phyloP scores from a whole-genome alignment of 2,113 vertebrate species.

The Chaenogobius annularis region DNA sequence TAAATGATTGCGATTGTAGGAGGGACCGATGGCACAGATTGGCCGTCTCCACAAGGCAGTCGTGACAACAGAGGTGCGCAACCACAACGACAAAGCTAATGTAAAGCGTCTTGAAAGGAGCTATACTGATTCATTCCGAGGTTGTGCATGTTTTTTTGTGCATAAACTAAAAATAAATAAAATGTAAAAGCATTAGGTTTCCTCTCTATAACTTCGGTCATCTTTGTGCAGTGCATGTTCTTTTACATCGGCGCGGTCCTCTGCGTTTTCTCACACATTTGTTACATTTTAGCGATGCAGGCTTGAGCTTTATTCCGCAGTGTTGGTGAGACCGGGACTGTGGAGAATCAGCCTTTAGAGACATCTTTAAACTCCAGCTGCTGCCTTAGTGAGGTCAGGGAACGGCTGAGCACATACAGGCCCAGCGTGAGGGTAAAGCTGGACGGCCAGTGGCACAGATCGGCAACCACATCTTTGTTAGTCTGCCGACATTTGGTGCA shows the following conservation, averaged over 20 bases:
- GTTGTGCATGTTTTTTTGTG: too few species aligned
- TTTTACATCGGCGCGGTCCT: conserved; percentile 20
- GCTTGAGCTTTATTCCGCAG: conserved; percentile 59
- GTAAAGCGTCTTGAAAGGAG: too few species aligned
- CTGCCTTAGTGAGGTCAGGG: too few species aligned
- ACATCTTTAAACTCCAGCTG: neutral
- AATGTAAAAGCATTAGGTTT: conserved; percentile 19
- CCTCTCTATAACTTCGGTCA: conserved; percentile 15
- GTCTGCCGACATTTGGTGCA: too few species aligned
- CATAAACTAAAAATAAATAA: too few species aligned
- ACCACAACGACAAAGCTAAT: too few species aligned
- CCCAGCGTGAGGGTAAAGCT: conserved; percentile 28
- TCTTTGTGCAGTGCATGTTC: conserved; percentile 8
- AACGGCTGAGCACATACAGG: neutral
- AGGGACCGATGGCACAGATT: too few species aligned
- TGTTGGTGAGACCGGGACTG: conserved; percentile 61
- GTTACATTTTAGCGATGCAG: conserved; percentile 43
- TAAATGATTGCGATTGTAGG: too few species aligned
- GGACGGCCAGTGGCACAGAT: neutral
- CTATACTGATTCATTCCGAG: too few species aligned
- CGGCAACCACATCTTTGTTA: neutral
- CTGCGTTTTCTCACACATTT: conserved; percentile 61
- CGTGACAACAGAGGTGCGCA: too few species aligned
- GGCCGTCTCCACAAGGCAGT: too few species aligned
- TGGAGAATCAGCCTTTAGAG: conserved; percentile 59